Evolutionary conservation across 2,797 vertebrate species (phyloP).

Genomic region (Urophycis tenuis): DNA sequence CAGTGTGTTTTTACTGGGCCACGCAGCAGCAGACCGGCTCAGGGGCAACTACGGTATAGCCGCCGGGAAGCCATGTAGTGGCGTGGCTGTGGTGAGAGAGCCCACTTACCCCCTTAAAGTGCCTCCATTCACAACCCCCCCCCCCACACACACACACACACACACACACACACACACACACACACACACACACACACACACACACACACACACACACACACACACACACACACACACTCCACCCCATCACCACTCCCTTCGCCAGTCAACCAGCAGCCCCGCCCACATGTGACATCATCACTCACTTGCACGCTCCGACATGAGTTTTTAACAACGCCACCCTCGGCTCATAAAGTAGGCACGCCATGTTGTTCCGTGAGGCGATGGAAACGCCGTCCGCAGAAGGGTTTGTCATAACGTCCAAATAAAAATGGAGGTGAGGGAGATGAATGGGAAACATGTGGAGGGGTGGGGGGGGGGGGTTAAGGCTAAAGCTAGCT

Average conservation of each 20-base stretch:
- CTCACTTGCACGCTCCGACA: constrained; percentile 14
- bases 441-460: background rate
- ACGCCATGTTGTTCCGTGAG: constrained; percentile 4
- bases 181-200: no score
- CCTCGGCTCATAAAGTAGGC: constrained; percentile 26
- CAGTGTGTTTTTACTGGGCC: background rate
- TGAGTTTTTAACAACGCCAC: constrained; percentile 37
- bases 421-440: constrained; percentile 5
- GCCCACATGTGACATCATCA: constrained; percentile 26
- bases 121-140: constrained; percentile 44
- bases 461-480: no score
- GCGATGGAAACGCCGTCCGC: background rate
- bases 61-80: constrained; percentile 36
- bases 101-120: constrained; percentile 41
- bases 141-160: no score
- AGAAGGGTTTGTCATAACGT: constrained; percentile 6
- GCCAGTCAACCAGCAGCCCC: constrained; percentile 22
- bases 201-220: no score
- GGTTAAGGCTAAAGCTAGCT: background rate
- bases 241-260: constrained; percentile 34
- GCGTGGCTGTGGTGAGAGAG: constrained; percentile 34
- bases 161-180: no score
- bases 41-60: constrained; percentile 6
- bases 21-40: constrained; percentile 2
- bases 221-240: no score